phyloP scores from a whole-genome alignment of 2,797 vertebrate genomes.

The Leptatherina wallacei region DNA sequence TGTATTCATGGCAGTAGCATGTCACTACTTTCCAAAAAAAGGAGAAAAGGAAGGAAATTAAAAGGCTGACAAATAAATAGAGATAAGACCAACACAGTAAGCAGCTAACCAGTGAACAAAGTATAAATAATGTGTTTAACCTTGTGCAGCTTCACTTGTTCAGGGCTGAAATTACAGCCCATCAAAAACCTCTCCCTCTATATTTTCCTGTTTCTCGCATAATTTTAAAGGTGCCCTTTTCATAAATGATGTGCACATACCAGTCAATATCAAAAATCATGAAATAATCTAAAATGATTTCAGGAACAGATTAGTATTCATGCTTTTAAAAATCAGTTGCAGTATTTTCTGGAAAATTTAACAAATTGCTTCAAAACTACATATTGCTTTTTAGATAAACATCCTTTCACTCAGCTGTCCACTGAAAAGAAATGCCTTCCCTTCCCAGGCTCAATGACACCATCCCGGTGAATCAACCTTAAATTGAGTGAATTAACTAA shows the following conservation, averaged over 20 bases:
- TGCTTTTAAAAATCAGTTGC: not conserved
- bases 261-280: not conserved
- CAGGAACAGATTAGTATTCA: not conserved
- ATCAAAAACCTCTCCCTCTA: too few species aligned
- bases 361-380: too few species aligned
- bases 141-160: too few species aligned
- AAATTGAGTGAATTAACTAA: slow-evolving; percentile 35
- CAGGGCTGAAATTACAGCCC: too few species aligned
- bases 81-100: too few species aligned
- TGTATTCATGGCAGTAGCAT: too few species aligned
- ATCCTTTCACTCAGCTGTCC: slow-evolving; percentile 3
- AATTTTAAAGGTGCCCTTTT: not conserved
- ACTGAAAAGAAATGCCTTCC: slow-evolving; percentile 2
- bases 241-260: not conserved
- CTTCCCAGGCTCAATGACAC: slow-evolving; percentile 8
- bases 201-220: too few species aligned
- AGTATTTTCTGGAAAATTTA: not conserved
- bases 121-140: too few species aligned
- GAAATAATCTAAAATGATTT: not conserved
- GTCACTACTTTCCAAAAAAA: too few species aligned
- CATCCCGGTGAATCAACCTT: slow-evolving; percentile 17
- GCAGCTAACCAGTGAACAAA: too few species aligned
- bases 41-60: too few species aligned
- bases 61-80: too few species aligned
- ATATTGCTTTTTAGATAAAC: not conserved